Evolutionary conservation across 2,113 vertebrate genomes (phyloP), one percentile per base, ranked within the genome.

Genomic region (Pomatorhinus ruficollis): DNA sequence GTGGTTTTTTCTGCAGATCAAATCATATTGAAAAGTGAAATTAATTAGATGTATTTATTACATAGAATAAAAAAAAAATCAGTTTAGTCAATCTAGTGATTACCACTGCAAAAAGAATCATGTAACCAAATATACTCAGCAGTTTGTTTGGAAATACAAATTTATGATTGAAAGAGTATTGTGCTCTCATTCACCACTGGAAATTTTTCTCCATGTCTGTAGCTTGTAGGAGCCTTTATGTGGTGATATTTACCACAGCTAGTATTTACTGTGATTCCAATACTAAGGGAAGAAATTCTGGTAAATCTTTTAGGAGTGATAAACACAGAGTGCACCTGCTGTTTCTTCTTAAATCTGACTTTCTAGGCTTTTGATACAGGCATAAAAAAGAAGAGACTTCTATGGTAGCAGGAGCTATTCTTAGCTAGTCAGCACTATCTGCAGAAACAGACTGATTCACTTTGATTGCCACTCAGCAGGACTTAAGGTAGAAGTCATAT

Each of bases 401-500:
- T 75, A 90, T 42, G 45, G 81, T 33, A 82, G 88, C 69, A 88
- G 14, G 79, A 97, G 60, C 75, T 96, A 87, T 96, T 96, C 92
- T 96, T 93, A 95, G 91, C 45, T 70, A 95, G 89, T 96, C 94
- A 97, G 89, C 95, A 63, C 47, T 92, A 82, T 96, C 86, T 95
- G 54, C 66, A 91, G 83, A 95, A 91, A 88, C 60, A 94, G 76
- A 61, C 87, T 72, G 90, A 94, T 97, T 92, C 90, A 49, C 87
- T 96, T 84, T 96, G 96, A 95, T 96, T 96, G 92, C 90, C 87
- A 87, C 90, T 97, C 96, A 95, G 89, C 84, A 93, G 79, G 81
- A 91, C 80, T 96, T 92, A 96, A 97, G 84, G 92, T 95, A 93
- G 94, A 97, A 97, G 96, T 97, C 95, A 93, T 93, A 96, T 97